Conservation (phyloP, 1,140 invertebrate genomes). For the Physella acuta region DNA sequence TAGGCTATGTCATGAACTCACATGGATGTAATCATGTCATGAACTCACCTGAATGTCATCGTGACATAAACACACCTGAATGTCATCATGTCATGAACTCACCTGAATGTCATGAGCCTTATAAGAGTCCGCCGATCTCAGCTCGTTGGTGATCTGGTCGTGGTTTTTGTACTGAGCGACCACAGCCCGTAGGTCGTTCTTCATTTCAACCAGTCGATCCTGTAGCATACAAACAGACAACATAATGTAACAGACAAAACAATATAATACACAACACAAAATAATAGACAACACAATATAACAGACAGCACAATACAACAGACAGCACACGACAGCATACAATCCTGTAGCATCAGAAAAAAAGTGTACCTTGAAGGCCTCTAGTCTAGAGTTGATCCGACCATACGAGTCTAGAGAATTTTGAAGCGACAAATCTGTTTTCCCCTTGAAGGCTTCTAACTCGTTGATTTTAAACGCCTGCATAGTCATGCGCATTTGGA, state of each 20-base stretch:
- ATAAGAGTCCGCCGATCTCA: conserved; percentile 13
- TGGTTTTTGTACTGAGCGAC: not conserved
- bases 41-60: too few relatives aligned
- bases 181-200: not conserved
- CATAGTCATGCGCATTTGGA: conserved; percentile 3
- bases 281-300: too few relatives aligned
- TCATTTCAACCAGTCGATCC: conserved; percentile 10
- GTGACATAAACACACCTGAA: too few relatives aligned
- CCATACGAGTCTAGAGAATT: conserved; percentile 8
- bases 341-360: too few relatives aligned
- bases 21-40: too few relatives aligned
- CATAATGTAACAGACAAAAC: too few relatives aligned
- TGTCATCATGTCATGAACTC: too few relatives aligned
- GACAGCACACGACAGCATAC: too few relatives aligned
- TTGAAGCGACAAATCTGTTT: not conserved
- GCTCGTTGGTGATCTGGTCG: conserved; percentile 15
- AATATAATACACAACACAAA: too few relatives aligned
- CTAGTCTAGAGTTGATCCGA: conserved; percentile 11
- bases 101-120: conserved; percentile 20
- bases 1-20: too few relatives aligned
- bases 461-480: conserved; percentile 12
- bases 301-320: too few relatives aligned
- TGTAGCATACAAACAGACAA: too few relatives aligned
- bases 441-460: conserved; percentile 1
- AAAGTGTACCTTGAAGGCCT: not conserved